These are phyloP conservation scores for Merops nubicus DNA, from an alignment of 2,113 vertebrate species.

Conservation along the genomic window DNA sequence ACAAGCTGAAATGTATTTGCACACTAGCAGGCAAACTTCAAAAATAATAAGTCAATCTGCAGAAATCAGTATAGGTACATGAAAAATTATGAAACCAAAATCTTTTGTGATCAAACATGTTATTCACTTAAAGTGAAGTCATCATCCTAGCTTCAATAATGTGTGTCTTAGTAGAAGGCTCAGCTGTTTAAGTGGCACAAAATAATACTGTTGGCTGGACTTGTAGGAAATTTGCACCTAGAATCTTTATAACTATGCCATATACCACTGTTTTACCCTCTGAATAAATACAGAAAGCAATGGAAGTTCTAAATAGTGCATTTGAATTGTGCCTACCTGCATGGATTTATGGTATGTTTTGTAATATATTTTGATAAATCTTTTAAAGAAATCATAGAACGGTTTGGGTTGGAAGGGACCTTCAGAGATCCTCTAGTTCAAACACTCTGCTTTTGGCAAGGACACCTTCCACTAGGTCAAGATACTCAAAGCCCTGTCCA, in stretches of 20 bases:
- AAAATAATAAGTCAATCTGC: neutral
- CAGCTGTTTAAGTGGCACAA: neutral
- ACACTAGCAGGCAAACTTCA: neutral
- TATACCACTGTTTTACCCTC: neutral
- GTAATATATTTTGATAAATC: neutral
- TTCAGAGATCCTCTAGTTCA: neutral
- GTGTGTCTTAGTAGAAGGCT: neutral
- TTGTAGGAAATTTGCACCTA: neutral
- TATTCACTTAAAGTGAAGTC: neutral
- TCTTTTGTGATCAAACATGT: neutral
- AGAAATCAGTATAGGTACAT: neutral
- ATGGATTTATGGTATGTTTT: neutral
- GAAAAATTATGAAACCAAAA: neutral
- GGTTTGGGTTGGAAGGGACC: neutral
- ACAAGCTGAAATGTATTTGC: neutral
- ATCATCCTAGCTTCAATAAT: neutral
- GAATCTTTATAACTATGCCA: neutral
- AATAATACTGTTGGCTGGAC: neutral
- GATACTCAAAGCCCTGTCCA: neutral
- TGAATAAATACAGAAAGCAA: neutral
- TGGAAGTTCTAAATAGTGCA: neutral
- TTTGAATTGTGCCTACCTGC: neutral
- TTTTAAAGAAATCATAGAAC: neutral
- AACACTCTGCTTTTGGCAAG: rapidly evolving
- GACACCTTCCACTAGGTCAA: neutral